phyloP scores from a whole-genome alignment of 1,140 invertebrate genomes.

The Teleopsis dalmanni region DNA sequence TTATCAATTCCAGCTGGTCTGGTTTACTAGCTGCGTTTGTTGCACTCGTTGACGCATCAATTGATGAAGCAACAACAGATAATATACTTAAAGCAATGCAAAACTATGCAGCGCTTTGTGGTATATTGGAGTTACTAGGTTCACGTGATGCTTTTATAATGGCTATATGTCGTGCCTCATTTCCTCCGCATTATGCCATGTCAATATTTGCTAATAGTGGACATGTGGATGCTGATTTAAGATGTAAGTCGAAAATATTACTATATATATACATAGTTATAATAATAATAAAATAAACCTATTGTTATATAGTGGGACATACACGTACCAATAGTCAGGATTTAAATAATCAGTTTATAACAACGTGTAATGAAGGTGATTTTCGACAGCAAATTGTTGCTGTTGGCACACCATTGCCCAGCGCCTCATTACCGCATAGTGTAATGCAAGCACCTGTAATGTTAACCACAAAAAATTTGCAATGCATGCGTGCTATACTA shows the following conservation, averaged over 20 bases:
- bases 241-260: conserved; percentile 22
- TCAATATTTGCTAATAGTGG: conserved; percentile 58
- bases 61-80: conserved; percentile 84
- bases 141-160: conserved; percentile 89
- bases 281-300: not conserved
- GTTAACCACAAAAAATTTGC: conserved; percentile 95
- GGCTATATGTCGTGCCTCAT: conserved; percentile 86
- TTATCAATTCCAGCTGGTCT: conserved; percentile 93
- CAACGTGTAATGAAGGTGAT: conserved; percentile 53
- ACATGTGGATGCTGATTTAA: conserved; percentile 34
- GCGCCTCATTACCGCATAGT: conserved; percentile 61
- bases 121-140: conserved; percentile 59
- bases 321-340: conserved; percentile 46
- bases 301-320: conserved; percentile 27
- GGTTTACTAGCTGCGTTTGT: conserved; percentile 85
- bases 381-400: conserved; percentile 87
- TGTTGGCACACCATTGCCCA: conserved; percentile 83
- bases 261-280: not conserved
- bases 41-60: conserved; percentile 88
- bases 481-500: conserved; percentile 88
- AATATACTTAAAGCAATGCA: conserved; percentile 86
- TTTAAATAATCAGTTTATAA: conserved; percentile 48
- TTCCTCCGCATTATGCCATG: conserved; percentile 91
- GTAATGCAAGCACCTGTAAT: conserved; percentile 93
- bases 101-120: conserved; percentile 74